Base-by-base conservation (phyloP, 1,140 invertebrate species). In the Cydia fagiglandana region DNA sequence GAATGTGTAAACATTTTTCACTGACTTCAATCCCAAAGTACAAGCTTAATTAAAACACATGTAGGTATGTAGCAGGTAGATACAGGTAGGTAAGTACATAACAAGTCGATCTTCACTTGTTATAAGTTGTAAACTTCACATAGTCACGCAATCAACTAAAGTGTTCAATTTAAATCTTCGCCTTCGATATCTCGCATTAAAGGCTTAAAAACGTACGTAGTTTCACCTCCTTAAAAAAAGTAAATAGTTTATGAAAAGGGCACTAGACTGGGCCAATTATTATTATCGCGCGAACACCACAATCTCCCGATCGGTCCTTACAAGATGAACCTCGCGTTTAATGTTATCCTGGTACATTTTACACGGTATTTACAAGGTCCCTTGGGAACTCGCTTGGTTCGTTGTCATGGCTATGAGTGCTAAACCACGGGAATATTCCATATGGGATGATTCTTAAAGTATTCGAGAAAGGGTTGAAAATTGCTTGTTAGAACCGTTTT, bases 261-360 rank as follows among this genome's bases (percentile, higher is more conserved):
- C 80, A 77, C 75, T 13, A 70, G 56, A 75, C 70, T 73, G 76
- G 77, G 79, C 77, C 78, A 82, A 84, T 84, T 84, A 82, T 82
- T 81, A 80, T 81, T 79, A 84, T 81, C 79, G 77, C 79, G 47
- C 74, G 64, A 56, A 17, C 68, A 74, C 73, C 66, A 50, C 34
- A 28, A 38, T 61, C 30, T 61, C 73, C 45, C 50, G 73, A 76
- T 79, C 73, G 66, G 20, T 75, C 38, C 66, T 50, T 53, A 73
- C 66, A 20, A 28, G 34, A 79, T 77, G 73, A 74, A 83, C 81
- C 76, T 80, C 64, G 75, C 66, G 45, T 64, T 56, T 80, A 78
- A 81, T 89, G 82, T 73, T 74, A 50, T 77, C 88, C 84, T 89
- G 77, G 88, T 89, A 86, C 79, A 76, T 80, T 81, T 88, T 87